phyloP scores from a whole-genome alignment of 2,888 invertebrate genomes.

The Hypsopygia costalis region DNA sequence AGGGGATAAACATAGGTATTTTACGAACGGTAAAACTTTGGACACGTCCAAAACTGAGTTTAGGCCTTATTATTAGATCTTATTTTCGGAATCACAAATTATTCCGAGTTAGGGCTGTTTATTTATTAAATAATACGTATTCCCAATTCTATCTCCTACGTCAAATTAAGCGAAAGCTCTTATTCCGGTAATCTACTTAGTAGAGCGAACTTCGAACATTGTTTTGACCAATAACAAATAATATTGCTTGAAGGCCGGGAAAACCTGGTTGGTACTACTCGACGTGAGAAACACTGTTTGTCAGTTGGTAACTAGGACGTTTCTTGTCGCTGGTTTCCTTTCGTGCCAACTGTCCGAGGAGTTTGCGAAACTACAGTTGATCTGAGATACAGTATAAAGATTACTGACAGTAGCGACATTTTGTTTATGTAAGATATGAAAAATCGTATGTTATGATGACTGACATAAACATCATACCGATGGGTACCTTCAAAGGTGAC shows the following conservation, averaged over 20 bases:
- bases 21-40: no score
- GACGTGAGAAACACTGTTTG: conserved; percentile 27
- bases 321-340: conserved; percentile 49
- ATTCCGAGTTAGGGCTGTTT: background rate
- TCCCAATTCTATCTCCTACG: background rate
- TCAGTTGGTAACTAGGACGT: conserved; percentile 45
- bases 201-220: conserved; percentile 17
- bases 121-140: background rate
- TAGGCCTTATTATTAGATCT: background rate
- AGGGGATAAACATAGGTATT: no score
- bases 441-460: no score
- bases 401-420: background rate
- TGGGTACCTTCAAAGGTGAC: no score
- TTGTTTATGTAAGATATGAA: no score
- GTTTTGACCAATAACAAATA: conserved; percentile 35
- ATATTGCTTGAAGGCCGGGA: conserved; percentile 30
- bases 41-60: no score
- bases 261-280: conserved; percentile 22
- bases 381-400: conserved; percentile 11
- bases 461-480: no score
- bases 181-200: conserved; percentile 17
- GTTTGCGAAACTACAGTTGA: conserved; percentile 38
- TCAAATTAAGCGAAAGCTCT: background rate
- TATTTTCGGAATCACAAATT: background rate
- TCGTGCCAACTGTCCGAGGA: conserved; percentile 38